phyloP scores from a whole-genome alignment of 2,113 vertebrate species.

The Podarcis cretensis region DNA sequence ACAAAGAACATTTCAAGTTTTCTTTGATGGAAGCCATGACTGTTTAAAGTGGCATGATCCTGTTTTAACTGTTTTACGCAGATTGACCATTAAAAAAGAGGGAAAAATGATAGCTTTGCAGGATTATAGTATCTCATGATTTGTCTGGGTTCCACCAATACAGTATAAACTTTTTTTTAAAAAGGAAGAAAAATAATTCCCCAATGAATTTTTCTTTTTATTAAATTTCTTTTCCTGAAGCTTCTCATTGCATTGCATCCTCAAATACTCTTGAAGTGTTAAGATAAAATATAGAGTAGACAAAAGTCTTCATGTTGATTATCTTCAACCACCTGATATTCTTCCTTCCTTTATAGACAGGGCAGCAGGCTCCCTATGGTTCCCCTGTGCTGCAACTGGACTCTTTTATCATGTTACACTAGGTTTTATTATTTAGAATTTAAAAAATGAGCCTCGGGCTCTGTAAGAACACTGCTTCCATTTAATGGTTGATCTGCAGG shows the following conservation, averaged over 20 bases:
- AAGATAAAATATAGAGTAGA: neutral
- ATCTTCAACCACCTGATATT: neutral
- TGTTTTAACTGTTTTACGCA: no score
- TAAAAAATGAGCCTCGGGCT: conserved; percentile 9
- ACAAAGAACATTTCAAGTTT: no score
- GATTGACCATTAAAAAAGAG: no score
- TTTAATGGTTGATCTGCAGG: conserved; percentile 21
- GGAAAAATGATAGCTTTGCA: no score
- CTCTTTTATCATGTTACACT: conserved; percentile 9
- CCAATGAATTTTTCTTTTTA: no score
- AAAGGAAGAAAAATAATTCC: no score
- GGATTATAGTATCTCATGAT: no score
- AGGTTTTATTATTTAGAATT: conserved; percentile 23
- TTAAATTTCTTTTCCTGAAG: neutral
- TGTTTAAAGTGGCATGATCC: no score
- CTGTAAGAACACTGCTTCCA: neutral
- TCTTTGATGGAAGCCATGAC: no score
- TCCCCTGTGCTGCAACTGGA: neutral
- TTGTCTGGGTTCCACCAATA: no score
- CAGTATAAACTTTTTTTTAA: no score
- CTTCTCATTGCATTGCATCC: neutral
- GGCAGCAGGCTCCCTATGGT: neutral
- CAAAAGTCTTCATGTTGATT: neutral
- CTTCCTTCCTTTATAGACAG: neutral
- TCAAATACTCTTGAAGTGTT: neutral